Conservation (phyloP, 2,888 invertebrate genomes). For the Caenorhabditis sp. region DNA sequence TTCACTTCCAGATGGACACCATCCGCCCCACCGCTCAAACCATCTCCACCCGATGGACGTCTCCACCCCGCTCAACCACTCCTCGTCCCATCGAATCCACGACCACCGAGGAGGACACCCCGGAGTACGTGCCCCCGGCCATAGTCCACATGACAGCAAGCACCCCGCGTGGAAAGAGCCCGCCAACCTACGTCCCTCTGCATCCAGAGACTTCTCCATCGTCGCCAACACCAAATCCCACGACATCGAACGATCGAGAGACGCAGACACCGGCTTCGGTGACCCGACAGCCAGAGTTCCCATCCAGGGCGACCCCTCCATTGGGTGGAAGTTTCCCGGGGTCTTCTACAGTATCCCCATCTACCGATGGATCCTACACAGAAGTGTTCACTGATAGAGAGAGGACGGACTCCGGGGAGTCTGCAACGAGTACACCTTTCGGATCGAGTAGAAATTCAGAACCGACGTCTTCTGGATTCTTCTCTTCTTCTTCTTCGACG, state of each 20-base stretch:
- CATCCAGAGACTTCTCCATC: conserved; percentile 60
- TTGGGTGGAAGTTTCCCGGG: conserved; percentile 18
- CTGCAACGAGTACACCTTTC: conserved; percentile 31
- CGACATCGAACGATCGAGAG: conserved; percentile 11
- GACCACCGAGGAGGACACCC: conserved; percentile 46
- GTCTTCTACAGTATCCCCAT: conserved; percentile 13
- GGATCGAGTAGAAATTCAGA: conserved; percentile 12
- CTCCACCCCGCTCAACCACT: conserved; percentile 37
- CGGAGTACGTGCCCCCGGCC: conserved; percentile 61
- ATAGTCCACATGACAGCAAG: conserved; percentile 56
- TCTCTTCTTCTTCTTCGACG: conserved; percentile 36
- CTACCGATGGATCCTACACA: conserved; percentile 33
- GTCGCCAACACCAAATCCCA: conserved; percentile 11
- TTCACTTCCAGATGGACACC: conserved; percentile 23
- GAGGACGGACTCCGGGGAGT: conserved; percentile 47
- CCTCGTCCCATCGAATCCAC: conserved; percentile 44
- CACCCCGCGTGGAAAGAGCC: conserved; percentile 50
- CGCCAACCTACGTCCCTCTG: conserved; percentile 62
- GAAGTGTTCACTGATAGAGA: conserved; percentile 49
- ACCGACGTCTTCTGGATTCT: conserved; percentile 5
- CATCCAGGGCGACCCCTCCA: conserved; percentile 35
- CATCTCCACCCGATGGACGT: conserved; percentile 32
- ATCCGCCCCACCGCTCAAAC: conserved; percentile 61
- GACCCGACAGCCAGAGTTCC: conserved; percentile 56
- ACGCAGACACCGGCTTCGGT: conserved; percentile 55